A percentile compares a stretch with the other conserved stretches of the same genome.
Conservation (phyloP, 2,797 vertebrate genomes). For the Aphelocoma californica region DNA sequence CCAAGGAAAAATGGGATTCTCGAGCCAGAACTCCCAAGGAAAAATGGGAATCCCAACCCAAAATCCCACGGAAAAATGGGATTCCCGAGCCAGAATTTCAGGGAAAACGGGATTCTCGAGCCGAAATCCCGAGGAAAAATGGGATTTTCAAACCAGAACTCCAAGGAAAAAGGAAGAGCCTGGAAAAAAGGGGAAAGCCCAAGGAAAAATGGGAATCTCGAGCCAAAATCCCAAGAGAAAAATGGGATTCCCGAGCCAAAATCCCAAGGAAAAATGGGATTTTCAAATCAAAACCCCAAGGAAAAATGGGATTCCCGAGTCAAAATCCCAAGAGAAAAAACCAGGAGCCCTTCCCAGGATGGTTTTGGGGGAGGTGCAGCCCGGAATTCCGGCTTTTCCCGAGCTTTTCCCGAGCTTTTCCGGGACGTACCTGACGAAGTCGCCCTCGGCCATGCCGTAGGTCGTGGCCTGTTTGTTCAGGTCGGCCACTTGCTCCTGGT, state of each 20-base stretch:
- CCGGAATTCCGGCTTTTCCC: not conserved
- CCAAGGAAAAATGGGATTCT: no score
- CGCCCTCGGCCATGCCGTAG: conserved; percentile 94
- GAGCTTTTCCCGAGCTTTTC: not conserved
- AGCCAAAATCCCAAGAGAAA: not conserved
- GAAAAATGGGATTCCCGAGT: fast-evolving
- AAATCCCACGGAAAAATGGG: no score
- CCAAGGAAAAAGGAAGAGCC: no score
- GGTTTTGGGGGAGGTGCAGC: not conserved
- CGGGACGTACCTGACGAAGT: conserved; percentile 83
- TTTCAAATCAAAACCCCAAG: fast-evolving
- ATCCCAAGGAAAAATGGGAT: not conserved
- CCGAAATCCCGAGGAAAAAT: no score
- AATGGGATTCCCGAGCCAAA: fast-evolving
- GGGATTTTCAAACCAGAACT: not conserved
- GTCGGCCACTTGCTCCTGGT: conserved; percentile 89
- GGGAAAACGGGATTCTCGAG: no score
- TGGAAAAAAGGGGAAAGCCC: no score
- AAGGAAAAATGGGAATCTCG: not conserved
- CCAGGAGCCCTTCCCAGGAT: fast-evolving
- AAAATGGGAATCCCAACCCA: no score
- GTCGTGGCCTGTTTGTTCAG: conserved; percentile 93
- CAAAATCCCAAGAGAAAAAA: not conserved
- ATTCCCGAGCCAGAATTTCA: no score
- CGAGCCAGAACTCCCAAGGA: no score